phyloP scores from a whole-genome alignment of 2,797 vertebrate species.

The Pseudochirops cupreus region DNA sequence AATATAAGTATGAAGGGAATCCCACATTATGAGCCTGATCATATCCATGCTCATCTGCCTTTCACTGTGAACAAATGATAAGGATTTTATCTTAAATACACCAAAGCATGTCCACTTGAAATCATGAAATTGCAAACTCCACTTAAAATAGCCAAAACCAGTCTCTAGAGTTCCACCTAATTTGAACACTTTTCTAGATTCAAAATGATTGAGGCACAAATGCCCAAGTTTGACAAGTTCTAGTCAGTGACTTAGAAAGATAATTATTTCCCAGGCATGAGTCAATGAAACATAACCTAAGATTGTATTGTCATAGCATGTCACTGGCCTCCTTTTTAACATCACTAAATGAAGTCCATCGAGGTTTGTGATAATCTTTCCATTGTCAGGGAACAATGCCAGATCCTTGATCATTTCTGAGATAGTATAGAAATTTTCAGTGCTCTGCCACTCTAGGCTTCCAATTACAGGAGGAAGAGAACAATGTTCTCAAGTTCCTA shows the following conservation, averaged over 20 bases:
- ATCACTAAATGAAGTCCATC: slow-evolving; percentile 72
- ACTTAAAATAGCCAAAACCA: slow-evolving; percentile 30
- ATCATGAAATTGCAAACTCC: slow-evolving; percentile 43
- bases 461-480: slow-evolving; percentile 63
- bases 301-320: slow-evolving; percentile 22
- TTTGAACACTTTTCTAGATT: not conserved
- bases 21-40: not conserved
- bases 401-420: slow-evolving; percentile 38
- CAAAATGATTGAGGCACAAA: not conserved
- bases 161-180: slow-evolving; percentile 45
- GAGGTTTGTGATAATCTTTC: slow-evolving; percentile 69
- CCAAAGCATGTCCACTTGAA: slow-evolving; percentile 6
- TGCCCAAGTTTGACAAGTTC: not conserved
- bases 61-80: not conserved
- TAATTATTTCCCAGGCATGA: not conserved
- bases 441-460: slow-evolving; percentile 58
- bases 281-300: slow-evolving; percentile 2
- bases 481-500: slow-evolving; percentile 51
- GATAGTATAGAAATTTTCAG: slow-evolving; percentile 66
- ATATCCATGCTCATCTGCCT: not conserved
- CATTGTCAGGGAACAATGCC: slow-evolving; percentile 78
- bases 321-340: slow-evolving; percentile 43
- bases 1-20: not conserved
- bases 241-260: not conserved
- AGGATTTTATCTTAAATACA: slow-evolving; percentile 2